Evolutionary conservation across 2,888 invertebrate genomes (phyloP), one percentile per base, ranked within the genome.

Genomic region (Drosophila anceps): DNA sequence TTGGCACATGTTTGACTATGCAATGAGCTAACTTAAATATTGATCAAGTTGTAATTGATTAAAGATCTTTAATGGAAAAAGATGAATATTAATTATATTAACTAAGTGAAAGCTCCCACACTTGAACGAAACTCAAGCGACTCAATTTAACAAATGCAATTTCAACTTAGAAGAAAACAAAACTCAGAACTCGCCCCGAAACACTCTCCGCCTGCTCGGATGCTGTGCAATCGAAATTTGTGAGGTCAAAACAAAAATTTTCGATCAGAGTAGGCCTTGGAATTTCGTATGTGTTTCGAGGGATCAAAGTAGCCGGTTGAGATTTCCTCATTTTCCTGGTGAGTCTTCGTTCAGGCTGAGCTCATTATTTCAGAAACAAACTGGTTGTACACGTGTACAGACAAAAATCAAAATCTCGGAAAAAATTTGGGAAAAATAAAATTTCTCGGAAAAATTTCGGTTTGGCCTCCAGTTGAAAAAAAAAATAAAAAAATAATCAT

Each of bases 351-450:
- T 18, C 13, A n/a, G 37, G 29, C 69, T 18, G 15, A 48, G 24
- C 54, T 51, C 31, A 58, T 20, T 41, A 50, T 13, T 41, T 83
- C 69, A 83, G 78, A 59, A 67, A 43, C 73, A 59, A 77, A 54
- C 74, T 69, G 81, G 82, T 66, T 69, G 81, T 84, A 64, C 73
- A 66, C 50, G 66, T 60, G 84, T 74, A 70, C 78, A 48, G 50
- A 61, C 63, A 66, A 68, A 68, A 68, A 35, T 27, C 61, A 48
- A 81, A 70, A 46, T 73, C 69, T 81, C 68, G 84, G 81, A 79
- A 77, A 80, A 80, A 70, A 59, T 39, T 67, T 20, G 20, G 27
- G 41, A 55, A 54, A 50, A 73, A 35, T 53, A 35, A 66, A 61
- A 61, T 61, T 67, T 24, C 8, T 61, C 60, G 37, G 37, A 50